Percentiles rank a stretch among this genome's conserved stretches.
Conservation (phyloP, 2,113 vertebrate species). For the Glaucomys volans region DNA sequence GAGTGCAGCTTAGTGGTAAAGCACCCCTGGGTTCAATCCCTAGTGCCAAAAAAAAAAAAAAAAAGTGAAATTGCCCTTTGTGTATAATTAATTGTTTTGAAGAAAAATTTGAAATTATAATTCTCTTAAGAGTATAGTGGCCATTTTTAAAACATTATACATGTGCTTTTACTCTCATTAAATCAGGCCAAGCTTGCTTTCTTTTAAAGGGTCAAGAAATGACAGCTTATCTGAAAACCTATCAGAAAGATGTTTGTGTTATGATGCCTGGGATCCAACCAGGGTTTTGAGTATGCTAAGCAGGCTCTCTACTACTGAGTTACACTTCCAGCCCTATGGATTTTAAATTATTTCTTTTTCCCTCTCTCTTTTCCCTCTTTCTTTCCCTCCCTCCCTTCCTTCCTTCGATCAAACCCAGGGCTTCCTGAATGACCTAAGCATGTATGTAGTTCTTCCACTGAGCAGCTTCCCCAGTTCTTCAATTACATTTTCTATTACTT, state of each 20-base stretch:
- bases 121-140: conserved; percentile 21
- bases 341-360: not conserved
- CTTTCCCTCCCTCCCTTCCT: no score
- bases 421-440: no score
- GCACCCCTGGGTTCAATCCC: no score
- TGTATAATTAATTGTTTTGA: conserved; percentile 34
- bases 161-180: conserved; percentile 43
- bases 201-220: conserved; percentile 43
- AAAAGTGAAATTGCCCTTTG: conserved; percentile 2
- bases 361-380: no score
- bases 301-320: not conserved
- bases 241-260: not conserved
- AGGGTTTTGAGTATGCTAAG: not conserved
- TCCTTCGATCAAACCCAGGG: no score
- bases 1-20: no score
- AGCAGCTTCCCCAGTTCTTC: no score
- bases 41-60: not conserved
- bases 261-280: not conserved
- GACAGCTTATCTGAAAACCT: not conserved
- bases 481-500: not conserved
- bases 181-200: conserved; percentile 22
- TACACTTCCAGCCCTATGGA: not conserved
- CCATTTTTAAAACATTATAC: not conserved
- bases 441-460: no score
- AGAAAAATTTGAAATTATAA: conserved; percentile 56